Conservation (phyloP, 2,888 invertebrate species). For the Tupiocoris notatus region DNA sequence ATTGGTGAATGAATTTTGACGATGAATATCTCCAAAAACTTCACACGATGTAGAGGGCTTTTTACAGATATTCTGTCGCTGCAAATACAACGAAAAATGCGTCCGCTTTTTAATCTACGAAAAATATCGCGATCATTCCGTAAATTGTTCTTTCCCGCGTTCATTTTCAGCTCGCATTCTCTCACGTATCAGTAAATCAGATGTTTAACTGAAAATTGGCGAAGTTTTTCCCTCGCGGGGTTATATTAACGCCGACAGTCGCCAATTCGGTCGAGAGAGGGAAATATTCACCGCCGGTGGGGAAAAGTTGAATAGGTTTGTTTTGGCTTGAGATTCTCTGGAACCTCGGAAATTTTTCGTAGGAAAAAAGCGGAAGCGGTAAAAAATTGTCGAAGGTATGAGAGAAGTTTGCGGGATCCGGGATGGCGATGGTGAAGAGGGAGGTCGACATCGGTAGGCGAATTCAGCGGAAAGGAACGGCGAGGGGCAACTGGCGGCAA, state of each 20-base stretch:
- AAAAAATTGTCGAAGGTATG: not conserved
- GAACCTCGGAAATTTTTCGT: constrained; percentile 10
- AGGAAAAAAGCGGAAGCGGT: constrained; percentile 5
- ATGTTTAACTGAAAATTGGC: not conserved
- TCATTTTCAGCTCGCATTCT: not conserved
- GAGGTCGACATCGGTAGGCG: not conserved
- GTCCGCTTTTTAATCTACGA: too few relatives aligned
- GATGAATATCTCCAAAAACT: too few relatives aligned
- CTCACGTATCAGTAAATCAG: not conserved
- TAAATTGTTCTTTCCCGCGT: too few relatives aligned
- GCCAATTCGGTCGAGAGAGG: constrained; percentile 24
- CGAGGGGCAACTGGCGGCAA: constrained; percentile 34
- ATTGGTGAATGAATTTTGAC: too few relatives aligned
- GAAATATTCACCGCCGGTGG: not conserved
- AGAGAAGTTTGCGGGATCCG: not conserved
- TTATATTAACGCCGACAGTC: not conserved
- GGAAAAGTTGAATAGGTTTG: constrained; percentile 39
- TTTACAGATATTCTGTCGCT: too few relatives aligned
- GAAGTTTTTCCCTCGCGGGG: not conserved
- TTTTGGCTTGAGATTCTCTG: constrained; percentile 37
- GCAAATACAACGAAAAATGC: too few relatives aligned
- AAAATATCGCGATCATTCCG: too few relatives aligned
- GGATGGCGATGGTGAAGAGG: not conserved
- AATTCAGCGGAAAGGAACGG: not conserved
- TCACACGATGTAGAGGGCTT: too few relatives aligned